Conservation (phyloP, 2,888 invertebrate species). For the Drosophila leonis region DNA sequence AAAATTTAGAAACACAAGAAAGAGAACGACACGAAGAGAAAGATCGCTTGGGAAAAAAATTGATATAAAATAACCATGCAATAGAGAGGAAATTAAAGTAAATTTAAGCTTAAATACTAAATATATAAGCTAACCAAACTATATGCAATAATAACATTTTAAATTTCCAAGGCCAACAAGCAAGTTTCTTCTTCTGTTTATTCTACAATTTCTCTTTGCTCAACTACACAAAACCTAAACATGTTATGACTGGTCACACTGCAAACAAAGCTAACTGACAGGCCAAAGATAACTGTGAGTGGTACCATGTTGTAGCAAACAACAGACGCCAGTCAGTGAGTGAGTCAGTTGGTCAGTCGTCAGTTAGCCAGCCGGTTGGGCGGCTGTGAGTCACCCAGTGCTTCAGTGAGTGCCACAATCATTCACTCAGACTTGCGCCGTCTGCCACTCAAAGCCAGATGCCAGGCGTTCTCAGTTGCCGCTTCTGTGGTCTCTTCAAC, state of each 20-base stretch:
- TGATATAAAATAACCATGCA: too few species aligned
- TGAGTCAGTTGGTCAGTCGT: slow-evolving; percentile 43
- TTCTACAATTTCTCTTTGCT: background rate
- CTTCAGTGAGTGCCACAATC: slow-evolving; percentile 39
- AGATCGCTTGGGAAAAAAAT: too few species aligned
- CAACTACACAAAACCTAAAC: background rate
- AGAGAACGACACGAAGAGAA: too few species aligned
- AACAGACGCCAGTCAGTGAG: slow-evolving; percentile 35
- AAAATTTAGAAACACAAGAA: too few species aligned
- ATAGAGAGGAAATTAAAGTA: too few species aligned
- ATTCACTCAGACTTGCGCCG: slow-evolving; percentile 54
- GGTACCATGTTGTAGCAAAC: slow-evolving; percentile 1
- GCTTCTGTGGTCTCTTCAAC: slow-evolving; percentile 15
- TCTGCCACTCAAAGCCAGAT: slow-evolving; percentile 63
- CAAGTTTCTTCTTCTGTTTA: background rate
- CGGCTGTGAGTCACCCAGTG: slow-evolving; percentile 42
- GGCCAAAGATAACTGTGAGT: slow-evolving; percentile 22
- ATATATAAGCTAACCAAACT: too few species aligned
- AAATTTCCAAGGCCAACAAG: background rate
- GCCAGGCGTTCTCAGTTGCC: slow-evolving; percentile 35
- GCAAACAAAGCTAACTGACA: background rate
- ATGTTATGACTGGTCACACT: slow-evolving; percentile 17
- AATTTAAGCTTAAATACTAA: too few species aligned
- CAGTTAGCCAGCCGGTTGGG: slow-evolving; percentile 26
- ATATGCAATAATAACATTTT: background rate